Conservation (phyloP, 2,888 invertebrate species). For the Micoletzkya japonica region DNA sequence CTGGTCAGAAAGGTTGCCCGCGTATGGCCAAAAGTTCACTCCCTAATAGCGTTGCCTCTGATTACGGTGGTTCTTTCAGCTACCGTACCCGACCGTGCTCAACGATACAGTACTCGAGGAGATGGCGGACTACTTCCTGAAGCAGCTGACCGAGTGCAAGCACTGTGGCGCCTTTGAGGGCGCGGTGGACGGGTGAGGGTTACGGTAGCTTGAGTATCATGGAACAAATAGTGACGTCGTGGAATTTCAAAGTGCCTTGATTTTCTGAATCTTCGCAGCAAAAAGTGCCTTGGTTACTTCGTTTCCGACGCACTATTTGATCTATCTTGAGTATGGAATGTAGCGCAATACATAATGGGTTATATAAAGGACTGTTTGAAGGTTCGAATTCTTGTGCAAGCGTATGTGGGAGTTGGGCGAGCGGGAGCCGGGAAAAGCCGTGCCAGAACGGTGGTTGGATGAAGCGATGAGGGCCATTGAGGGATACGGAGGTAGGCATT, state of each 20-base stretch:
- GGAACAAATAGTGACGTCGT: neutral
- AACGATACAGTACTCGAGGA: slow-evolving; percentile 24
- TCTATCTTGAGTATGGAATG: neutral
- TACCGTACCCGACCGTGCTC: slow-evolving; percentile 27
- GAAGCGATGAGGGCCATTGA: slow-evolving; percentile 64
- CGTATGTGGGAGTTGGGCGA: slow-evolving; percentile 71
- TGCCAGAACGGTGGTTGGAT: slow-evolving; percentile 65
- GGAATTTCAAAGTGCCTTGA: too few species aligned
- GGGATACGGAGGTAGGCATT: slow-evolving; percentile 47
- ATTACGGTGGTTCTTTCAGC: slow-evolving; percentile 4
- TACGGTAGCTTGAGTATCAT: neutral
- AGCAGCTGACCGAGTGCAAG: slow-evolving; percentile 73
- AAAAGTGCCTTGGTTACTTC: too few species aligned
- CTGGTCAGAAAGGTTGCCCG: too few species aligned
- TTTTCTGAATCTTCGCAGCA: too few species aligned
- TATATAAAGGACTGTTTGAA: slow-evolving; percentile 6
- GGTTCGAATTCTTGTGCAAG: slow-evolving; percentile 76
- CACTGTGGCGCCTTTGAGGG: slow-evolving; percentile 97
- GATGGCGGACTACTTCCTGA: slow-evolving; percentile 64
- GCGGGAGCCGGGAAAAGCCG: slow-evolving; percentile 44
- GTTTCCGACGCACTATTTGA: too few species aligned
- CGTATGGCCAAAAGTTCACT: too few species aligned
- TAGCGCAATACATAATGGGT: neutral
- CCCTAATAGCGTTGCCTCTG: too few species aligned
- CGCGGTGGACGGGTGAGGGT: slow-evolving; percentile 77